These are phyloP conservation scores for Cottoperca gobio DNA, from an alignment of 2,797 vertebrate genomes.

Conservation along the genomic window DNA sequence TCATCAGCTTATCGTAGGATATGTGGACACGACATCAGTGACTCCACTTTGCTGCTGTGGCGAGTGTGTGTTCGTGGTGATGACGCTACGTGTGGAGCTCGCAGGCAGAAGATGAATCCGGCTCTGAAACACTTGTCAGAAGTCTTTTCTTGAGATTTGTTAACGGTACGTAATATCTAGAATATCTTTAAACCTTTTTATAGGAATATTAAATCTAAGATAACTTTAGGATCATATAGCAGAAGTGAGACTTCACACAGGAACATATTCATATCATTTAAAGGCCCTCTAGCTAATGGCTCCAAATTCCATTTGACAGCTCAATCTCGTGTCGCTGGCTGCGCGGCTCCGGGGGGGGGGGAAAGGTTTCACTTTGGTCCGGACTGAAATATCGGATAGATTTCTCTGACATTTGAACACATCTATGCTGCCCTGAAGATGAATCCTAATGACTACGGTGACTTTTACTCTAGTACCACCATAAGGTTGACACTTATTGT, in stretches of 20 bases:
- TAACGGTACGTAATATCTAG: too few species aligned
- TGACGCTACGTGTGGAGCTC: too few species aligned
- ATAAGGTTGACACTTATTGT: background rate
- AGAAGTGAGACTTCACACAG: conserved; percentile 18
- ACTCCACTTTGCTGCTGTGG: too few species aligned
- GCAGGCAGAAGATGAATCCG: too few species aligned
- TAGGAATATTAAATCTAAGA: too few species aligned
- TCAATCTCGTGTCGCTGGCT: background rate
- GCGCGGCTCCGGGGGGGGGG: background rate
- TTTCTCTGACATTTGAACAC: background rate
- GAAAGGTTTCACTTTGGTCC: background rate
- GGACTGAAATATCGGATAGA: background rate
- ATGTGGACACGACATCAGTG: too few species aligned
- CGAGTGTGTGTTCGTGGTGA: too few species aligned
- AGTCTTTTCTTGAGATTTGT: too few species aligned
- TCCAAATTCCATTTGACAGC: conserved; percentile 38
- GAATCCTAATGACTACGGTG: background rate
- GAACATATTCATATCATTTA: background rate
- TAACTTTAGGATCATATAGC: background rate
- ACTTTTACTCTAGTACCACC: background rate
- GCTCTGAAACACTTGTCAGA: too few species aligned
- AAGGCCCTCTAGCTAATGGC: conserved; percentile 21
- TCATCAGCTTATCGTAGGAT: too few species aligned
- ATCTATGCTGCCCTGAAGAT: background rate
- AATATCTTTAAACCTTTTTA: too few species aligned